Percentiles rank a stretch among this genome's conserved stretches.
These are phyloP conservation scores for Leptura quadrifasciata DNA, from an alignment of 2,888 invertebrate genomes.

Conservation along the genomic window DNA sequence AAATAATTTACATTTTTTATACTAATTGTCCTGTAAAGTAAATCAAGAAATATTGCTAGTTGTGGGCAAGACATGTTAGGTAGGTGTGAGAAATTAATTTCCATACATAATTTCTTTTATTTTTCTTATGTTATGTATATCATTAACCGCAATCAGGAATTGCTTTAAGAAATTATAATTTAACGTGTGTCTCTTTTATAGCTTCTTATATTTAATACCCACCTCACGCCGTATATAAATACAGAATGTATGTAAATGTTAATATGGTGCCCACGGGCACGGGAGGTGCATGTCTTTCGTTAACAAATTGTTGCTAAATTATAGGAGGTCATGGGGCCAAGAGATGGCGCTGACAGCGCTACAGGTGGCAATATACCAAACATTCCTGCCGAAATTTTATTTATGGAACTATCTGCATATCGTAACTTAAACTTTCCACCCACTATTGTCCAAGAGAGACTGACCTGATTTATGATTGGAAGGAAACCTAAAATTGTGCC, in stretches of 20 bases:
- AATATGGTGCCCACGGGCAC: conserved; percentile 51
- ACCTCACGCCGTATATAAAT: conserved; percentile 38
- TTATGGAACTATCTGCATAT: conserved; percentile 41
- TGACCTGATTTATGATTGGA: neutral
- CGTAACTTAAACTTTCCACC: conserved; percentile 18
- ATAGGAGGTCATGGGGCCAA: conserved; percentile 57
- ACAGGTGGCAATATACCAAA: conserved; percentile 54
- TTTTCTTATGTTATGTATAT: neutral
- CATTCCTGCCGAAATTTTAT: conserved; percentile 54
- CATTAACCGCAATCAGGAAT: conserved; percentile 1
- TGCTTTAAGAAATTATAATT: conserved; percentile 3
- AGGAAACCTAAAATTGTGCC: neutral
- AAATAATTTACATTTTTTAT: neutral
- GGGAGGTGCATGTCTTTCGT: conserved; percentile 55
- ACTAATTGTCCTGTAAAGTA: neutral
- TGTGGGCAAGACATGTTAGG: neutral
- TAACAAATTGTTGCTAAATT: conserved; percentile 61
- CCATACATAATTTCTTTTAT: neutral
- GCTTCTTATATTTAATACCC: conserved; percentile 7
- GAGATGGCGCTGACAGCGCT: conserved; percentile 58
- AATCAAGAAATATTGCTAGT: neutral
- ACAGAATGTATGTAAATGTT: conserved; percentile 50
- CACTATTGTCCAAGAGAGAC: neutral
- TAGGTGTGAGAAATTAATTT: neutral
- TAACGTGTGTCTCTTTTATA: conserved; percentile 3